These are phyloP conservation scores for Trilocha varians DNA, from an alignment of 2,888 invertebrate species.

Conservation along the genomic window DNA sequence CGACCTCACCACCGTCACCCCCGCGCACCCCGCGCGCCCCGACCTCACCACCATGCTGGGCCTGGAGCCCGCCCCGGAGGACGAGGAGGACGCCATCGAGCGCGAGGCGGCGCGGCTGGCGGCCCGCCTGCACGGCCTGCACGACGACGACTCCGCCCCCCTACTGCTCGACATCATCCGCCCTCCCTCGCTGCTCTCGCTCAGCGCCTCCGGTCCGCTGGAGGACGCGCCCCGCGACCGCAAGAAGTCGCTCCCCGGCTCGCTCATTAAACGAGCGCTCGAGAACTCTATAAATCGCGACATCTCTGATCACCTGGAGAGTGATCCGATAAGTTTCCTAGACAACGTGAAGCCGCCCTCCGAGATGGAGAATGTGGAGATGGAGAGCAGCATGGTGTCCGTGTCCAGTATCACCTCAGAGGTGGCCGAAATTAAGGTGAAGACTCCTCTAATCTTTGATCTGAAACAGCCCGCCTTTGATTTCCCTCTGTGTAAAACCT, in stretches of 20 bases:
- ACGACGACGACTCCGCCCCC: conserved; percentile 75
- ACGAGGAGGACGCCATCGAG: conserved; percentile 73
- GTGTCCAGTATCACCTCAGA: conserved; percentile 89
- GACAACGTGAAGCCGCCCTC: conserved; percentile 90
- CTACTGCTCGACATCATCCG: conserved; percentile 82
- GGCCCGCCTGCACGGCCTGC: conserved; percentile 57
- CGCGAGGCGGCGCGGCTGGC: conserved; percentile 81
- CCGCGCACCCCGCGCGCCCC: conserved; percentile 27
- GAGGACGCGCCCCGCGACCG: conserved; percentile 66
- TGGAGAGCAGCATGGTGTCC: conserved; percentile 88
- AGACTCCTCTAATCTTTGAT: conserved; percentile 69
- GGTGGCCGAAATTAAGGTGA: conserved; percentile 74
- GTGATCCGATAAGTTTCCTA: conserved; percentile 75
- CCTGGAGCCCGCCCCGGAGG: conserved; percentile 24
- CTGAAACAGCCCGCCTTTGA: conserved; percentile 71
- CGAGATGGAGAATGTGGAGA: conserved; percentile 83
- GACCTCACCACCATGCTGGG: conserved; percentile 54
- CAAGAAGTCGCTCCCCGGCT: conserved; percentile 81
- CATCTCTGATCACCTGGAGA: conserved; percentile 77
- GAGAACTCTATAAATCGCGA: conserved; percentile 69
- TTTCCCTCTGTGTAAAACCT: conserved; percentile 55
- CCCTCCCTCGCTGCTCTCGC: conserved; percentile 80
- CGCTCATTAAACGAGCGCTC: conserved; percentile 79
- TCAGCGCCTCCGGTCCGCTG: conserved; percentile 64
- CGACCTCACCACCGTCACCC: conserved; percentile 64